phyloP scores from a whole-genome alignment of 2,797 vertebrate species.

The Sandelia bainsii region DNA sequence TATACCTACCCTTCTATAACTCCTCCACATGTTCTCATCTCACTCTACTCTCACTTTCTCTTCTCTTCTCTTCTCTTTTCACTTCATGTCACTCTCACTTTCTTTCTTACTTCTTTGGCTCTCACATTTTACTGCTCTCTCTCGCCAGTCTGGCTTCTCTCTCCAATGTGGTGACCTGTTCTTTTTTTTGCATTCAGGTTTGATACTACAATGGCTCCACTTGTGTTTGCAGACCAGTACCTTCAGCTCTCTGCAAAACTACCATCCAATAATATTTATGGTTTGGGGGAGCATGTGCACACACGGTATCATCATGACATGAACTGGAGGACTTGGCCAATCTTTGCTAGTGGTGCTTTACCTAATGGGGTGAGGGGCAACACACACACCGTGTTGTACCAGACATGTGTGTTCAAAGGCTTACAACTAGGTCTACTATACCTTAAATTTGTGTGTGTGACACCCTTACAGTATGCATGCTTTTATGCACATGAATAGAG shows the following conservation, averaged over 20 bases:
- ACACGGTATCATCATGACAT: constrained; percentile 87
- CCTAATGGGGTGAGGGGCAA: constrained; percentile 87
- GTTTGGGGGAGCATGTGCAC: constrained; percentile 95
- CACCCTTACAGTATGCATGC: no score
- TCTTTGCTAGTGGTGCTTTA: constrained; percentile 89
- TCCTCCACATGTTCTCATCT: constrained; percentile 46
- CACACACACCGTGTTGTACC: no score
- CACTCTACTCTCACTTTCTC: constrained; percentile 18
- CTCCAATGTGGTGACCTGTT: not conserved
- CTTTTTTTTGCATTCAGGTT: constrained; percentile 81
- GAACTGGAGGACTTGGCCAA: constrained; percentile 95
- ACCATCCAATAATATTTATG: constrained; percentile 92
- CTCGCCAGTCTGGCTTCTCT: constrained; percentile 3
- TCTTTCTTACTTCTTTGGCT: constrained; percentile 1
- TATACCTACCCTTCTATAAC: no score
- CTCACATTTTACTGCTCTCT: constrained; percentile 9
- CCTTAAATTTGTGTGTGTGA: no score
- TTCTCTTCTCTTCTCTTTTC: not conserved
- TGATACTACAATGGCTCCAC: constrained; percentile 90
- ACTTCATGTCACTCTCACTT: constrained; percentile 20
- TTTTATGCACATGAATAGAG: no score
- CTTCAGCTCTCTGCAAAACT: constrained; percentile 91
- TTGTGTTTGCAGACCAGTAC: constrained; percentile 92
- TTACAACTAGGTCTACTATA: no score
- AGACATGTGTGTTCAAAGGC: no score